Conservation (phyloP, 2,888 invertebrate species). For the Macrophya alboannulata region DNA sequence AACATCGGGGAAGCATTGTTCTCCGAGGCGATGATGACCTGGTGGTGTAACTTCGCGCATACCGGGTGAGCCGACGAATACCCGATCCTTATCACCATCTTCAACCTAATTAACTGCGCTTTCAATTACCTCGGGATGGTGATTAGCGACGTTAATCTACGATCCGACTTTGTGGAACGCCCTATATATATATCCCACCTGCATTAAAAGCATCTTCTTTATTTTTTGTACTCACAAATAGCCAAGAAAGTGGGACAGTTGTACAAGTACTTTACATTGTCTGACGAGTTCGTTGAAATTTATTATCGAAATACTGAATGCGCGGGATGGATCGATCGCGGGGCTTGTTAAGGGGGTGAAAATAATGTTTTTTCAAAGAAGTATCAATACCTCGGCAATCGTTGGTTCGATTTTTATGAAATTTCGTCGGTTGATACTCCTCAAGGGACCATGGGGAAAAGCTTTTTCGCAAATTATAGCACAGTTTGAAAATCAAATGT, state of each 20-base stretch:
- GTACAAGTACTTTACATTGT: neutral
- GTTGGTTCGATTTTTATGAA: neutral
- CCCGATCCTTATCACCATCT: slow-evolving; percentile 51
- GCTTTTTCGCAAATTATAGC: no score
- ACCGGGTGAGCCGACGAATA: slow-evolving; percentile 86
- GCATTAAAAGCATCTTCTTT: neutral
- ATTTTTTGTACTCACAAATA: neutral
- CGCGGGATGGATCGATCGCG: no score
- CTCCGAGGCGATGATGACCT: slow-evolving; percentile 93
- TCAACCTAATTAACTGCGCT: slow-evolving; percentile 21
- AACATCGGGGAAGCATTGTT: slow-evolving; percentile 90
- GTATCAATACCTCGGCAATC: neutral
- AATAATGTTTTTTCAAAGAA: no score
- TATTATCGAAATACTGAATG: neutral
- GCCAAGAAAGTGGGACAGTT: neutral
- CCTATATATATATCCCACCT: neutral
- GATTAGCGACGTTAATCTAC: slow-evolving; percentile 44
- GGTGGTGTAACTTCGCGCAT: slow-evolving; percentile 95
- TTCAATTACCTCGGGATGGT: slow-evolving; percentile 19
- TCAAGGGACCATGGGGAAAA: no score
- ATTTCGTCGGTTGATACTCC: no score
- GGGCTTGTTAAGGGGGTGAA: no score
- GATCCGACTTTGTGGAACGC: slow-evolving; percentile 44
- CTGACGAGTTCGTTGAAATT: neutral
- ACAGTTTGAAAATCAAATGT: no score